Evolutionary conservation across 2,888 invertebrate species (phyloP), one percentile per base, ranked within the genome.

Genomic region (Latrodectus elegans): DNA sequence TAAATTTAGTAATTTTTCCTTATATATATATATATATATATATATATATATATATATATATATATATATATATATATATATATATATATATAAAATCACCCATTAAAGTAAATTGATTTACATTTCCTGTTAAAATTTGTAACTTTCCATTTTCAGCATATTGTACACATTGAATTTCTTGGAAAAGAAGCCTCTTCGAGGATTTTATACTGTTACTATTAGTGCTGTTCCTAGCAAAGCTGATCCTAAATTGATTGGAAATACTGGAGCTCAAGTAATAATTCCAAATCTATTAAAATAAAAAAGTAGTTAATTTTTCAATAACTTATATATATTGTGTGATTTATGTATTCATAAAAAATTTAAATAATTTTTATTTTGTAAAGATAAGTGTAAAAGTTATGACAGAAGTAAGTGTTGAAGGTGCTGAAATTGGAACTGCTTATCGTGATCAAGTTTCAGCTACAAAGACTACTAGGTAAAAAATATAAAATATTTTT

Each of bases 381-480:
- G 76, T 75, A 70, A 83, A 90, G 90, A 84, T 90, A 17, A 83
- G 87, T 68, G 92, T 94, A 0, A 95, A 96, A 86, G 95, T 97
- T 22, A 93, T 96, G 82, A 96, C 96, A 0, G 95, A 95, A 90
- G 95, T 96, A 0, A 94, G 94, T 89, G 94, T 98, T 0, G 95
- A 95, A 90, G 94, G 94, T 82, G 94, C 97, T 74, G 97, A 98
- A 92, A 94, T 99, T 74, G 97, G 97, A 8, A 94, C 98, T 26
- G 96, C 95, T 4, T 98, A 99, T 92, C 95, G 96, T 8, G 98
- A 99, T 92, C 97, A 97, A 89, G 95, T 96, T 4, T 95, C 96
- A 49, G 95, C 96, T 83, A 95, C 96, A 0, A 96, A 95, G 92
- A 96, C 83, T 94, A 93, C 85, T 93, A 93, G 94, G 94, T 91